A percentile compares a stretch with the other conserved stretches of the same genome.
Evolutionary conservation across 2,797 vertebrate species (phyloP).

Genomic region (Cichlasoma orientale): DNA sequence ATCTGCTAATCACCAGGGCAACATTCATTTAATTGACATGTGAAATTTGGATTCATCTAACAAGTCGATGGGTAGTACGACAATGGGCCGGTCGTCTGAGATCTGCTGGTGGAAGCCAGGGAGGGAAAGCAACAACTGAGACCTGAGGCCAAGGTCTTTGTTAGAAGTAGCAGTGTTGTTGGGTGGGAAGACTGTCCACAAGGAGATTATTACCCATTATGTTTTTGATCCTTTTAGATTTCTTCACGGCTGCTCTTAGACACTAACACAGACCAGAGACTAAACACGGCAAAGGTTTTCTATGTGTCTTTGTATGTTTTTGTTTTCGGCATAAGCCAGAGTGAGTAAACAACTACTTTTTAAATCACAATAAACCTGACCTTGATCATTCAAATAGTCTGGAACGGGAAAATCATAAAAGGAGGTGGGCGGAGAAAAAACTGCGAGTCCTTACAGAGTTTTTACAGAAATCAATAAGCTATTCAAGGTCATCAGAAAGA

Average conservation of each 20-base stretch:
- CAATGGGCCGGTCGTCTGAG: constrained; percentile 67
- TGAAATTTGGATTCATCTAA: constrained; percentile 83
- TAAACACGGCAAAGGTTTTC: constrained; percentile 25
- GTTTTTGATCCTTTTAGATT: constrained; percentile 61
- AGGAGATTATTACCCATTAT: constrained; percentile 75
- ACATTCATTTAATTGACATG: constrained; percentile 85
- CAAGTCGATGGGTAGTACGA: constrained; percentile 76
- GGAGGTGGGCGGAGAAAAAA: constrained; percentile 18
- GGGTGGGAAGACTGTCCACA: constrained; percentile 52
- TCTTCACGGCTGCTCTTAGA: constrained; percentile 37
- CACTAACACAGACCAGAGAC: constrained; percentile 30
- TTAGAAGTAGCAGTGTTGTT: constrained; percentile 56
- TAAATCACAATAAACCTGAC: constrained; percentile 55
- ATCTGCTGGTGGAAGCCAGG: constrained; percentile 56
- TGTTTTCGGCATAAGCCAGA: constrained; percentile 49
- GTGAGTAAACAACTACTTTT: constrained; percentile 60
- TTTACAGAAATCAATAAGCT: constrained; percentile 75
- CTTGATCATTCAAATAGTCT: constrained; percentile 51
- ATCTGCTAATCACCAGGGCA: constrained; percentile 84
- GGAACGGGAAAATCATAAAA: constrained; percentile 40
- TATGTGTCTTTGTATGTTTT: constrained; percentile 40
- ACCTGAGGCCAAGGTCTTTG: constrained; percentile 72
- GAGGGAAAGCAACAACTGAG: constrained; percentile 70
- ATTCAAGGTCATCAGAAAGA: constrained; percentile 74
- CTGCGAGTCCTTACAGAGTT: constrained; percentile 50